A percentile compares a stretch with the other conserved stretches of the same genome.
Evolutionary conservation across 2,113 vertebrate genomes (phyloP).

Genomic region (Datnioides undecimradiatus): DNA sequence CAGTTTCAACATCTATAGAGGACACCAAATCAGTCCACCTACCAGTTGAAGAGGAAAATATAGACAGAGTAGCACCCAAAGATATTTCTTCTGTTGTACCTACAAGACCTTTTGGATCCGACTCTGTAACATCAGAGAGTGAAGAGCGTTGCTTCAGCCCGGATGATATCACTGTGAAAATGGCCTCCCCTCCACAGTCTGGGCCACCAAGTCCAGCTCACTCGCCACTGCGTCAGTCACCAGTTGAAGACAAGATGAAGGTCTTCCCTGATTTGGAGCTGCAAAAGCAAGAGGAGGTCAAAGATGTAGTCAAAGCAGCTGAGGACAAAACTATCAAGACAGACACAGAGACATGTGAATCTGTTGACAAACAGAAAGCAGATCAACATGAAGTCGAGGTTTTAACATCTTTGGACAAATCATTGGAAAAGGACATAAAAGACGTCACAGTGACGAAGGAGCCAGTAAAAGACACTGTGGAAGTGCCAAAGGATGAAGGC

Average conservation of each 20-base stretch:
- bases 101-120: conserved; percentile 77
- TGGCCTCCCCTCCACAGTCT: conserved; percentile 95
- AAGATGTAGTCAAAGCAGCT: conserved; percentile 4
- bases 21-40: conserved; percentile 73
- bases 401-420: conserved; percentile 49
- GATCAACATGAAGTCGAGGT: conserved; percentile 41
- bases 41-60: conserved; percentile 64
- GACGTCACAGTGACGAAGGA: conserved; percentile 46
- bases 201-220: conserved; percentile 92
- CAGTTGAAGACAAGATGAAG: conserved; percentile 89
- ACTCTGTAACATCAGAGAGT: conserved; percentile 83
- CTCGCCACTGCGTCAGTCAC: conserved; percentile 93
- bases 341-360: conserved; percentile 52
- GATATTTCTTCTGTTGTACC: conserved; percentile 60
- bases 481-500: conserved; percentile 41
- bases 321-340: conserved; percentile 57
- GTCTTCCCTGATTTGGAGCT: conserved; percentile 79
- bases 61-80: conserved; percentile 62
- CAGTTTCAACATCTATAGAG: conserved; percentile 45
- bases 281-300: conserved; percentile 64
- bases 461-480: conserved; percentile 53
- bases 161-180: conserved; percentile 96
- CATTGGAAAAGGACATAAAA: conserved; percentile 56
- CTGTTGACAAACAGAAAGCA: conserved; percentile 38
- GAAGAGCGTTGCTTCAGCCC: conserved; percentile 95